Percentiles rank a stretch among this genome's conserved stretches.
Conservation (phyloP, 2,888 invertebrate genomes). For the Caenorhabditis sulstoni region DNA sequence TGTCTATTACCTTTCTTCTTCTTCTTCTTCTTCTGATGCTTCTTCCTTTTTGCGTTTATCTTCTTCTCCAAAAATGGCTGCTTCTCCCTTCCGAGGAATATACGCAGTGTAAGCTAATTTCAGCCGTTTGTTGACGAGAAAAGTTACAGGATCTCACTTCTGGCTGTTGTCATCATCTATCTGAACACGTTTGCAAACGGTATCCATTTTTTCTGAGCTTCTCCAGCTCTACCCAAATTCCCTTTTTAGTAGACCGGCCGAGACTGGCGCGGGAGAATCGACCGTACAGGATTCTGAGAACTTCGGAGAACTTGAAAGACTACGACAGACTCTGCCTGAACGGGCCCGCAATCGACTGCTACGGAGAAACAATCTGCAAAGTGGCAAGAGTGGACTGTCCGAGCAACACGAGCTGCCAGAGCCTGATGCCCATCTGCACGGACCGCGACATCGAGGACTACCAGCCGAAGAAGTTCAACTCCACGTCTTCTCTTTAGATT, state of each 20-base stretch:
- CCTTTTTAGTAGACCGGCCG: conserved; percentile 31
- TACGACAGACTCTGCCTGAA: conserved; percentile 42
- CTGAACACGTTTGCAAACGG: conserved; percentile 44
- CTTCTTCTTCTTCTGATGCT: neutral
- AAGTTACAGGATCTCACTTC: conserved; percentile 24
- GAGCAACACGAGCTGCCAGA: conserved; percentile 26
- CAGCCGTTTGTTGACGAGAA: no score
- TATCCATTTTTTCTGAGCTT: no score
- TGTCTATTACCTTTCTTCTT: neutral
- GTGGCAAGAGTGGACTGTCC: conserved; percentile 20
- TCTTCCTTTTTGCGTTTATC: neutral
- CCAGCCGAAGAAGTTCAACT: conserved; percentile 29
- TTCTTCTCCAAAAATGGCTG: neutral
- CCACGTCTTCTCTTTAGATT: conserved; percentile 25
- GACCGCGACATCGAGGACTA: conserved; percentile 30
- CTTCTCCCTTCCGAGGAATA: conserved; percentile 18
- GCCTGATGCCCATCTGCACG: conserved; percentile 30
- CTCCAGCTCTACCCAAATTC: neutral
- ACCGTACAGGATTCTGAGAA: conserved; percentile 32
- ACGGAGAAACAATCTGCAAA: conserved; percentile 40
- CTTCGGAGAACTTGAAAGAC: conserved; percentile 25
- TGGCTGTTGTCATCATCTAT: conserved; percentile 19
- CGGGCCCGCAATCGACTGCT: conserved; percentile 17
- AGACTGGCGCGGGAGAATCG: conserved; percentile 35
- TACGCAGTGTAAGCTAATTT: conserved; percentile 34